Conservation (phyloP, 2,797 vertebrate genomes). For the Moxostoma hubbsi region DNA sequence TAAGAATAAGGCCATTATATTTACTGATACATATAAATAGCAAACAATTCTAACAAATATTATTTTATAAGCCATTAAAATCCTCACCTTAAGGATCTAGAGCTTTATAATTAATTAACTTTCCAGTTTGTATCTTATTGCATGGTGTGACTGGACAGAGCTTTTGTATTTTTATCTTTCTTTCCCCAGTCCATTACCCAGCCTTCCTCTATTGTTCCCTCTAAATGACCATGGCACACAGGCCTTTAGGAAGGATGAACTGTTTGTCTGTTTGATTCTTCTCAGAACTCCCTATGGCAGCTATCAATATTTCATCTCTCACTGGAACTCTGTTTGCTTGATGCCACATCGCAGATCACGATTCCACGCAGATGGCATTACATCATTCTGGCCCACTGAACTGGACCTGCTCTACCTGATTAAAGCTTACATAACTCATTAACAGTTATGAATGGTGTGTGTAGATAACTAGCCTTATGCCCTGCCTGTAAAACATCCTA, state of each 20-base stretch:
- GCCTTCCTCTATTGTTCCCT: slow-evolving; percentile 36
- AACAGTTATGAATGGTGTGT: not conserved
- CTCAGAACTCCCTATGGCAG: slow-evolving; percentile 43
- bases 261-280: slow-evolving; percentile 33
- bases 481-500: not conserved
- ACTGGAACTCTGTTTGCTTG: slow-evolving; percentile 33
- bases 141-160: no score
- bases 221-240: slow-evolving; percentile 27
- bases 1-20: no score
- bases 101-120: no score
- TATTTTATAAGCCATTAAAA: no score
- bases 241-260: not conserved
- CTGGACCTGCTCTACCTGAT: slow-evolving; percentile 35
- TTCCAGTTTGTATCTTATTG: no score
- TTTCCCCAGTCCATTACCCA: not conserved
- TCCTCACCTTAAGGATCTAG: no score
- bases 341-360: slow-evolving; percentile 39
- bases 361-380: slow-evolving; percentile 55
- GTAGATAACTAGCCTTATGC: not conserved
- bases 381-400: slow-evolving; percentile 50
- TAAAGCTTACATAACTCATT: slow-evolving; percentile 39
- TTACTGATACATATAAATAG: no score
- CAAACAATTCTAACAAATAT: no score
- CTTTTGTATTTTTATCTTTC: not conserved
- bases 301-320: slow-evolving; percentile 41